Conservation (phyloP, 2,888 invertebrate genomes). For the Saturnia pavonia region DNA sequence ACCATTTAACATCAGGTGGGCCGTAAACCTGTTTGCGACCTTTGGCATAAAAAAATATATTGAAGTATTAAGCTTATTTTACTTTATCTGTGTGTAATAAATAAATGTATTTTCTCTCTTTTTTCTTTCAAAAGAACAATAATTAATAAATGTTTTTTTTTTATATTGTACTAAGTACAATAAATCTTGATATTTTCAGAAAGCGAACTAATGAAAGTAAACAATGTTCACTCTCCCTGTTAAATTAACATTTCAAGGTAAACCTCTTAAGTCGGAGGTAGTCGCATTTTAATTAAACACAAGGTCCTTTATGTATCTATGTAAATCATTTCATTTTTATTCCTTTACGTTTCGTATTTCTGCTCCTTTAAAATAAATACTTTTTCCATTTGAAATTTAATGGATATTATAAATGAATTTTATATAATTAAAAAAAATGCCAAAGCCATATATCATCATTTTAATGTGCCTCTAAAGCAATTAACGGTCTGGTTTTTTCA, state of each 20-base stretch:
- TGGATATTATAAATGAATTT: neutral
- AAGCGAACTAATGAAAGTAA: slow-evolving; percentile 30
- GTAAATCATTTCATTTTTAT: slow-evolving; percentile 32
- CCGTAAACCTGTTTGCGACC: too few species aligned
- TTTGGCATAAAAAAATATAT: too few species aligned
- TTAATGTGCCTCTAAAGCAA: neutral
- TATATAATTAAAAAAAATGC: neutral
- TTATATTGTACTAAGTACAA: neutral
- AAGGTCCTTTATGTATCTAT: slow-evolving; percentile 28
- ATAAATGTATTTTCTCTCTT: too few species aligned
- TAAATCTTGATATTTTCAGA: neutral
- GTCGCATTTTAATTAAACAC: slow-evolving; percentile 37
- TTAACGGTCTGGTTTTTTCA: neutral
- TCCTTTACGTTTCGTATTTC: slow-evolving; percentile 18
- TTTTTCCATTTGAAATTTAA: neutral
- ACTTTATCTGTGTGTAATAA: too few species aligned
- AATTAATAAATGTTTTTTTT: too few species aligned
- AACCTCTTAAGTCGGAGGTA: slow-evolving; percentile 36
- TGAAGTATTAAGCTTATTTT: too few species aligned
- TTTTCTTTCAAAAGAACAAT: too few species aligned
- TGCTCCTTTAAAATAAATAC: neutral
- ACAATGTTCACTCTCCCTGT: slow-evolving; percentile 29
- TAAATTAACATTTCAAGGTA: slow-evolving; percentile 36
- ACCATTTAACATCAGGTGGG: too few species aligned
- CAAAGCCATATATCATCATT: neutral